Base-by-base conservation (phyloP, 2,888 invertebrate genomes). In the Trachelus iudaicus region DNA sequence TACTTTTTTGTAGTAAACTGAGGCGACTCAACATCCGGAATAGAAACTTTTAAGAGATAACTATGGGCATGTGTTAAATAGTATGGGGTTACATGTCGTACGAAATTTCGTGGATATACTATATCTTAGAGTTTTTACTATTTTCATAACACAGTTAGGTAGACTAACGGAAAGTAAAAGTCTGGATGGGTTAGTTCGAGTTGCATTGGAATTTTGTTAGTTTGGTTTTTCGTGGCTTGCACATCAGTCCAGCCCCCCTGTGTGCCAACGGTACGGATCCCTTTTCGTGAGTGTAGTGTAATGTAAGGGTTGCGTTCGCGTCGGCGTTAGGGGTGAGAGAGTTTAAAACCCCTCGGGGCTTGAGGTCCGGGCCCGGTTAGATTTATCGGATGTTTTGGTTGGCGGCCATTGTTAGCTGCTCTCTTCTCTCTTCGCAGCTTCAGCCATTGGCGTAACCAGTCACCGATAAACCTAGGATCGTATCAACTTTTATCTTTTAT, bases 321-420 rank as follows among this genome's bases (percentile, higher is more conserved):
- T 87, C 83, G 81, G 85, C 85, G 85, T 86, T 82, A 81, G 87
- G 84, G 81, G 86, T 86, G 83, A 87, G 88, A 85, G 89, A 89
- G 89, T 91, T 91, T 90, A 90, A 91, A 90, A 90, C 87, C 91
- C 90, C 89, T 86, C 84, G 90, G 89, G 90, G 90, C 88, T 90
- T 89, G 90, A 90, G 90, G 90, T 89, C 89, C 89, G 87, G 89
- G 85, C 88, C 89, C 89, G 89, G 90, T 90, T 91, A 91, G 91
- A 91, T 91, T 91, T 91, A 91, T 91, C 91, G 91, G 90, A 91
- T 91, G 91, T 91, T 91, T 91, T 91, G 91, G 91, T 91, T 89
- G 91, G 91, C 91, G 90, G 91, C 91, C 91, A 91, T 91, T 91
- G 91, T 91, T 90, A 90, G 87, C 87, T 84, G 84, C 84, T 87